phyloP scores from a whole-genome alignment of 2,113 vertebrate species.

The Chionis minor region DNA sequence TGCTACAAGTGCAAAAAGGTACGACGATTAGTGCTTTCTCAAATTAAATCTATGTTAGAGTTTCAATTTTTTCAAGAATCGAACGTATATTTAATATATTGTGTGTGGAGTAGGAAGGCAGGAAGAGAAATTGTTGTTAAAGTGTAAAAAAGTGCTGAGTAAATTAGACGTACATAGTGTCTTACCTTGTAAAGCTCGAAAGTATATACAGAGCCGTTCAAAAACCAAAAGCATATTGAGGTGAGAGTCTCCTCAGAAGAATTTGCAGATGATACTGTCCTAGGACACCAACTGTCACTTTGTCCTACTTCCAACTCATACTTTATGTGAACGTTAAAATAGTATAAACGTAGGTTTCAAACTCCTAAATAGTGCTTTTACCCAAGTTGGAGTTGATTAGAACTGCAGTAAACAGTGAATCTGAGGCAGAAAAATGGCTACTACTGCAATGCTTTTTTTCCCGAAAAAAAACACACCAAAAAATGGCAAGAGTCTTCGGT shows the following conservation, averaged over 20 bases:
- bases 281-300: background rate
- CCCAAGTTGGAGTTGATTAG: background rate
- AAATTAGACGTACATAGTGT: background rate
- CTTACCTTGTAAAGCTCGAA: background rate
- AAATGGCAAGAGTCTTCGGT: background rate
- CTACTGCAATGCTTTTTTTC: too few relatives aligned
- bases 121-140: background rate
- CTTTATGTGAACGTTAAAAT: background rate
- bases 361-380: background rate
- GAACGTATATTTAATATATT: background rate
- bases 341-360: background rate
- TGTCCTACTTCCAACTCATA: background rate
- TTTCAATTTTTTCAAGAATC: background rate
- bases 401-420: background rate
- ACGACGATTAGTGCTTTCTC: background rate
- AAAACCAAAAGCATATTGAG: background rate
- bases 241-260: background rate
- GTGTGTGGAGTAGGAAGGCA: background rate
- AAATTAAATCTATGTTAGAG: background rate
- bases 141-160: background rate
- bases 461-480: too few relatives aligned
- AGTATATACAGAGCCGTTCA: background rate
- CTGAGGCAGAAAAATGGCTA: background rate
- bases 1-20: conserved; percentile 99
- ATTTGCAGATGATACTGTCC: background rate